A percentile compares a stretch with the other conserved stretches of the same genome.
These are phyloP conservation scores for Hydrozoanthus gracilis DNA, from an alignment of 92 coral and sea anemone genomes.

Conservation along the genomic window DNA sequence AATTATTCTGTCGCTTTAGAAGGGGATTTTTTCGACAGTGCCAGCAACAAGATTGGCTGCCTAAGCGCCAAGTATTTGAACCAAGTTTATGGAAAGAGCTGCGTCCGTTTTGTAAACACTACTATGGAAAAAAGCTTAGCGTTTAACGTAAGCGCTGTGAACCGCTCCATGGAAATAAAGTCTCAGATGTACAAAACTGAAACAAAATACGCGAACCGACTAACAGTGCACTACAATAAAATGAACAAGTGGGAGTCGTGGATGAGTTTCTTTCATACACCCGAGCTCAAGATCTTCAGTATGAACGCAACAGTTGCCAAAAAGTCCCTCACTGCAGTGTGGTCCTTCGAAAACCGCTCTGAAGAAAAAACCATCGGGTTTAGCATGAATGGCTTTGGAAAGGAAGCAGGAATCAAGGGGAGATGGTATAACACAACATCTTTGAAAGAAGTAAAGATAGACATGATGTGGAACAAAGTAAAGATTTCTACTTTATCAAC, in stretches of 20 bases:
- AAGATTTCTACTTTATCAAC: constrained; percentile 57
- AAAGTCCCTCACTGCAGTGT: constrained; percentile 57
- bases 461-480: constrained; percentile 74
- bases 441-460: constrained; percentile 66
- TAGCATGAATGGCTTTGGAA: constrained; percentile 64
- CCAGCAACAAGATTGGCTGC: constrained; percentile 66
- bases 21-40: constrained; percentile 66
- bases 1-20: constrained; percentile 73
- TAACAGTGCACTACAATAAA: constrained; percentile 71
- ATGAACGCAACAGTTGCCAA: constrained; percentile 75
- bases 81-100: constrained; percentile 71
- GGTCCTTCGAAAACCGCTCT: constrained; percentile 67
- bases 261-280: constrained; percentile 53
- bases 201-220: constrained; percentile 47
- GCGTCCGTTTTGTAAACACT: constrained; percentile 71
- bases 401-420: constrained; percentile 70
- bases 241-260: constrained; percentile 75
- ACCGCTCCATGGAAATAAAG: constrained; percentile 77
- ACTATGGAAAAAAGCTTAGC: constrained; percentile 70
- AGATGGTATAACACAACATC: constrained; percentile 54
- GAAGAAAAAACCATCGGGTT: constrained; percentile 72
- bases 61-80: constrained; percentile 68
- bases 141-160: constrained; percentile 69
- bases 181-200: constrained; percentile 58
- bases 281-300: constrained; percentile 51